Conservation (phyloP, 2,888 invertebrate genomes). For the Homarus gammarus region DNA sequence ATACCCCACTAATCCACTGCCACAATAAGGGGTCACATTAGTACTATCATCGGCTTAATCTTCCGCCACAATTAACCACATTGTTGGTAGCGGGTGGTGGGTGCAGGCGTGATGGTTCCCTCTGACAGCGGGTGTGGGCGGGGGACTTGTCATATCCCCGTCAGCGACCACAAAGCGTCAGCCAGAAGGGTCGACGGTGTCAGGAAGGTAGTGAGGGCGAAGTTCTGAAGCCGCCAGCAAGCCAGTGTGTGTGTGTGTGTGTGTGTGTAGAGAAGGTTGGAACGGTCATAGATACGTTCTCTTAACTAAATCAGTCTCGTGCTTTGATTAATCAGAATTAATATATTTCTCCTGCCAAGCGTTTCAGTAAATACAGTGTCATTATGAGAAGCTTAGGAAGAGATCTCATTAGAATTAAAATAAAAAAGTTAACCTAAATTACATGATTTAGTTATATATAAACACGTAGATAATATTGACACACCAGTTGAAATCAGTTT, state of each 20-base stretch:
- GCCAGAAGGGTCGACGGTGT: neutral
- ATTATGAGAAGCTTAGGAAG: too few relatives aligned
- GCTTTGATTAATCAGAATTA: too few relatives aligned
- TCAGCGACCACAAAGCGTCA: conserved; percentile 40
- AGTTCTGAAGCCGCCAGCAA: neutral
- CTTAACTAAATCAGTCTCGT: too few relatives aligned
- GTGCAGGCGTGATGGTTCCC: conserved; percentile 43
- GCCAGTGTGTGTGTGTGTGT: neutral
- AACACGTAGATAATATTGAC: too few relatives aligned
- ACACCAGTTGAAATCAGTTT: too few relatives aligned
- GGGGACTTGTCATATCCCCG: conserved; percentile 39
- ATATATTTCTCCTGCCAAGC: too few relatives aligned
- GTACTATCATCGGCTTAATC: conserved; percentile 58
- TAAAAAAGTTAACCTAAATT: too few relatives aligned
- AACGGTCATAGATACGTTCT: too few relatives aligned
- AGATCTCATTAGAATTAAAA: too few relatives aligned
- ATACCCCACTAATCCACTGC: conserved; percentile 21
- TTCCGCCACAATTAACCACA: conserved; percentile 51
- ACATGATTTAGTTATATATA: too few relatives aligned
- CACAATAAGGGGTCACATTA: conserved; percentile 55
- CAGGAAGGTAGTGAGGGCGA: neutral
- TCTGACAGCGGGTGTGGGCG: conserved; percentile 35
- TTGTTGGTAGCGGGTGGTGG: conserved; percentile 41
- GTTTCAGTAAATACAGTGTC: too few relatives aligned
- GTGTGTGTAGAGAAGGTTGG: neutral